Base-by-base conservation (phyloP, 2,113 vertebrate species). In the Serinus canaria region DNA sequence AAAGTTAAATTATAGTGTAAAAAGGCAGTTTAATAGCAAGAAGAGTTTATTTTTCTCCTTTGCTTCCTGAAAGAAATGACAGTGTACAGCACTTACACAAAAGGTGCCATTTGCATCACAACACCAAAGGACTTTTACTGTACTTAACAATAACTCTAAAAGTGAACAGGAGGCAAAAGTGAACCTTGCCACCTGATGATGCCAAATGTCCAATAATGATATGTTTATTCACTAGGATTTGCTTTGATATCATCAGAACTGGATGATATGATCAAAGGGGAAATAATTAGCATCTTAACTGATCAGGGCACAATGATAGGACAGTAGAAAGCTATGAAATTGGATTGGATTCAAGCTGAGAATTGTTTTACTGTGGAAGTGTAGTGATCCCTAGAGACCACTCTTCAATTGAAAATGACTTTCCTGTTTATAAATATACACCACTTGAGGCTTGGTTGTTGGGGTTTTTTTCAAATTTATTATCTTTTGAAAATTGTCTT, bases 351-450 rank as follows among this genome's bases (percentile, higher is more conserved):
- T 94, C 83, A 90, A 96, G 82, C 77, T 94, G 78, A 84, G 92
- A 96, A 95, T 94, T 92, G 80, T 96, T 94, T 95, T 95, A 77
- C 53, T 88, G 43, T 91, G 74, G 78, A 97, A 97, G 93, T 83
- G 70, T 93, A 92, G 89, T 90, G 83, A 95, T 95, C 88, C 95
- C 92, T 72, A 86, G 95, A 94, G 96, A 96, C 90, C 84, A 95
- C 50, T 86, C 88, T 97, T 93, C 93, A 96, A 96, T 21, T 94
- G 76, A 95, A 98, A 97, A 98, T 96, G 2, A 93, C 75, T 97
- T 98, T 98, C 97, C 98, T 98, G 95, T 98, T 98, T 98, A 97
- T 97, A 96, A 67, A 58, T 94, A 92, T 52, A 82, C 43, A 94
- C 59, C 83, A 87, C 68, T 93, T 89, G 80, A 83, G 59, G 59